phyloP scores from a whole-genome alignment of 2,113 vertebrate species.

The Xiphophorus couchianus region DNA sequence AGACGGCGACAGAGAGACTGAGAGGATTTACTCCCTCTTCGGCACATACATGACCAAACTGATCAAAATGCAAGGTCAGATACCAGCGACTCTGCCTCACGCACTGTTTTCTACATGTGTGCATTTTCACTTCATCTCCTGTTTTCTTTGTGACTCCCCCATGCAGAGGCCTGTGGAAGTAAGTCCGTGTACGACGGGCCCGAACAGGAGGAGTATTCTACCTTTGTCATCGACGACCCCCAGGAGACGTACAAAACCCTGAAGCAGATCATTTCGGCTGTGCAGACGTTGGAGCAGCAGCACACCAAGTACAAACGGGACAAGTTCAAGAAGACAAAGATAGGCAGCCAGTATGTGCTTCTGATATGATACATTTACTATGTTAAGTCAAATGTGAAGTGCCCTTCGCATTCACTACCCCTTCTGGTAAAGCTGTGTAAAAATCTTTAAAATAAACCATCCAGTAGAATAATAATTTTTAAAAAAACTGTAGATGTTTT shows the following conservation, averaged over 20 bases:
- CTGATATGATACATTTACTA: neutral
- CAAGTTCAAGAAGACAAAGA: constrained; percentile 97
- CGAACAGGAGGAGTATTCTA: constrained; percentile 94
- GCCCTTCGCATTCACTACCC: neutral
- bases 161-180: constrained; percentile 95
- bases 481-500: too few relatives aligned
- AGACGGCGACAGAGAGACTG: constrained; percentile 95
- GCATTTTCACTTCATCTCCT: neutral
- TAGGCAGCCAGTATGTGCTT: constrained; percentile 94
- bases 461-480: neutral
- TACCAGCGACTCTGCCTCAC: neutral
- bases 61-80: constrained; percentile 96
- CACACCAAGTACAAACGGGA: constrained; percentile 94
- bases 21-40: constrained; percentile 96
- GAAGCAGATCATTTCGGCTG: constrained; percentile 86
- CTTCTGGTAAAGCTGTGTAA: neutral
- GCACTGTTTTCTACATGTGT: neutral
- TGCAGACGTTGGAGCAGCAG: constrained; percentile 91
- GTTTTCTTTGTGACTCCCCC: neutral
- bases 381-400: neutral
- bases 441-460: neutral
- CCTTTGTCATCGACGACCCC: constrained; percentile 94
- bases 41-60: constrained; percentile 91
- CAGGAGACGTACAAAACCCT: constrained; percentile 96
- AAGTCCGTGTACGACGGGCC: constrained; percentile 96